Evolutionary conservation across 2,113 vertebrate genomes (phyloP), one percentile per base, ranked within the genome.

Genomic region (Tragelaphus imberbis): DNA sequence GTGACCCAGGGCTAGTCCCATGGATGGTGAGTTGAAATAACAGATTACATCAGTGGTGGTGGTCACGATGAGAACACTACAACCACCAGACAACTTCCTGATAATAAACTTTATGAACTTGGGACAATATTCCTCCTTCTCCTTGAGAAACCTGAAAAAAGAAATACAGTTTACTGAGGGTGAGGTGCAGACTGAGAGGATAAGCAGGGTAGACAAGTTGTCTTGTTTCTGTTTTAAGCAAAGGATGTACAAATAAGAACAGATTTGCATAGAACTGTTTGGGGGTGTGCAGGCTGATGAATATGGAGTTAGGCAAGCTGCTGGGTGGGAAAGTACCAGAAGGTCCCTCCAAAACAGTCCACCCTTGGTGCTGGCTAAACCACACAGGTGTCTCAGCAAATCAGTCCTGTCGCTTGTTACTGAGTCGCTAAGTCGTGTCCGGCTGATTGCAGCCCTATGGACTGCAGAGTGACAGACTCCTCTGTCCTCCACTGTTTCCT

Each of bases 401-500:
- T 63, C 4, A 59, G 36, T 4, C 19, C 12, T 53, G 1, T 19
- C 40, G 53, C 89, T 63, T 88, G 10, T 59, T 94, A 40, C 23
- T 77, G 71, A 44, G 40, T 44, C 6, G 2, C 2, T 77, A 44
- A 77, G 71, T 77, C 2, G 0, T 15, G 12, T 77, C 71, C 0
- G 0, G 40, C 71, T 77, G 21, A 77, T 44, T 44, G 40, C 71
- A 44, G 7, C 71, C 12, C 1, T 44, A 77, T 15, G 23, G 71
- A 27, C 71, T 44, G 23, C 40, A 77, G 12, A 40, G 28, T 27
- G 12, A 44, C 71, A 27, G 40, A 77, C 40, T 27, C 71, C 40
- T 44, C 40, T 44, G 71, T 77, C 40, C 71, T 27, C 71, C 23
- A 15, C 40, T 77, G 71, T 44, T 44, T 77, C 71, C 71, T 77